These are phyloP conservation scores for Odontothrips loti DNA, from an alignment of 2,888 invertebrate genomes.

Conservation along the genomic window DNA sequence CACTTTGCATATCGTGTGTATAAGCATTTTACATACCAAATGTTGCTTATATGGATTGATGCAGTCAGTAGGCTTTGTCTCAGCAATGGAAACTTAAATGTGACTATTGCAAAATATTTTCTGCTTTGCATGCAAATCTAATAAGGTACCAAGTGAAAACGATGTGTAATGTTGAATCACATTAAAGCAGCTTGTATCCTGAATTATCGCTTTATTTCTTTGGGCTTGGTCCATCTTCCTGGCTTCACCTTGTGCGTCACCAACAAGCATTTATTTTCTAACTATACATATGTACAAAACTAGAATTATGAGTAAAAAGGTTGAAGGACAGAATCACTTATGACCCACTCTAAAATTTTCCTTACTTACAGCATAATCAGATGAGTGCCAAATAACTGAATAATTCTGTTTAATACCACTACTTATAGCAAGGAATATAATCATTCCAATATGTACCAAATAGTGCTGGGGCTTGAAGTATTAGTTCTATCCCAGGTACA, in stretches of 20 bases:
- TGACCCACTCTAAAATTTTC: no score
- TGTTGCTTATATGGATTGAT: constrained; percentile 3
- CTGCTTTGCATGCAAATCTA: constrained; percentile 8
- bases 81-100: neutral
- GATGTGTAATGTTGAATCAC: constrained; percentile 8
- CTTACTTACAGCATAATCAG: no score
- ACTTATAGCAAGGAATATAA: no score
- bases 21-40: neutral
- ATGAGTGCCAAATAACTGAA: no score
- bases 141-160: neutral
- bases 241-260: neutral
- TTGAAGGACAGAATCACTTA: neutral
- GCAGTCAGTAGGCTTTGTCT: constrained; percentile 12
- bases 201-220: neutral
- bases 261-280: neutral
- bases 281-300: constrained; percentile 21
- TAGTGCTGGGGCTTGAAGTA: neutral
- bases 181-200: constrained; percentile 15
- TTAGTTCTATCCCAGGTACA: neutral
- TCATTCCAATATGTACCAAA: no score
- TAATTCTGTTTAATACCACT: no score
- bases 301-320: neutral
- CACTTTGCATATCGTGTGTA: constrained; percentile 19
- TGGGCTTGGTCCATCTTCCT: no score
- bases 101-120: constrained; percentile 12